A percentile compares a stretch with the other conserved stretches of the same genome.
Conservation (phyloP, 2,113 vertebrate genomes). For the Cephalopterus ornatus region DNA sequence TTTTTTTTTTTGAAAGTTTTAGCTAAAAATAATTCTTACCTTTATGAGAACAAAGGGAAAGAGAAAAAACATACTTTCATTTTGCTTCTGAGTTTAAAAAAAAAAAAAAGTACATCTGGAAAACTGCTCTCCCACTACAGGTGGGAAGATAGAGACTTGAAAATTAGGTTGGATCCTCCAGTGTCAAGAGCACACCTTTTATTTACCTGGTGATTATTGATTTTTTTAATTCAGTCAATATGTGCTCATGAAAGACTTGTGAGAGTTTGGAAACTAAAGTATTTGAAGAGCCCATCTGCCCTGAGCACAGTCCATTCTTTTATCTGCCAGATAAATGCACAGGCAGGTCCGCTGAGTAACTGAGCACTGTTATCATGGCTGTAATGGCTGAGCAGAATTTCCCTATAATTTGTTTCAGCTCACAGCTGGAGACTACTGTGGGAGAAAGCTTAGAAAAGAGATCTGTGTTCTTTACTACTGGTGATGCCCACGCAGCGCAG, state of each 20-base stretch:
- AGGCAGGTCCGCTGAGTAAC: neutral
- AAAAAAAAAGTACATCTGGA: neutral
- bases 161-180: neutral
- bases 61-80: neutral
- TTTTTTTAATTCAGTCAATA: neutral
- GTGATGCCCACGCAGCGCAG: fast-evolving
- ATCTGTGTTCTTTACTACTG: neutral
- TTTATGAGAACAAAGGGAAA: neutral
- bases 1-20: neutral
- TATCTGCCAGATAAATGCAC: neutral
- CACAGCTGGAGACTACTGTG: neutral
- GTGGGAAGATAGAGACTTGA: neutral
- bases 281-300: neutral
- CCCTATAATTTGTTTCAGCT: neutral
- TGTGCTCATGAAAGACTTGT: neutral
- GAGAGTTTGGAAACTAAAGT: neutral
- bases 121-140: neutral
- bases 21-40: neutral
- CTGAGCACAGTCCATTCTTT: neutral
- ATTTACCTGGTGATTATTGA: neutral
- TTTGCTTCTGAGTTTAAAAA: neutral
- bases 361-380: neutral
- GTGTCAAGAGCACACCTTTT: neutral
- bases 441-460: neutral
- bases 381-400: neutral